These are phyloP conservation scores for Acropternis orthonyx DNA, from an alignment of 2,797 vertebrate genomes.

Conservation along the genomic window DNA sequence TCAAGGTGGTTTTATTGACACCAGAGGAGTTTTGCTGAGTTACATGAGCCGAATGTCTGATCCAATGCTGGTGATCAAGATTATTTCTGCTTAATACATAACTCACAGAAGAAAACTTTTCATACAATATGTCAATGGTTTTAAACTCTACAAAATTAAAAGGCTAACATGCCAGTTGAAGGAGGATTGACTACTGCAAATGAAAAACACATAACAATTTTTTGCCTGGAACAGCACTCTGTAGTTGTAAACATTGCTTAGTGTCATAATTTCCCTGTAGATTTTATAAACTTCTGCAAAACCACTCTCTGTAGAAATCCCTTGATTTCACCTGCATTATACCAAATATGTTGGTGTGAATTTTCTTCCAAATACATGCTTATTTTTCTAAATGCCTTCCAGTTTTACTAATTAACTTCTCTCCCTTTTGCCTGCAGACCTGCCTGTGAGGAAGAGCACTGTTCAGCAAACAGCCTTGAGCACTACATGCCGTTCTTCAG, in stretches of 20 bases:
- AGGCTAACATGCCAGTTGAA: not conserved
- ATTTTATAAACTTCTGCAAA: constrained; percentile 4
- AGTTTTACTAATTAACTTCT: constrained; percentile 26
- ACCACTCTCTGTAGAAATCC: not conserved
- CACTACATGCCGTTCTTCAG: not conserved
- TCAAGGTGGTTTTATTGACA: constrained; percentile 35
- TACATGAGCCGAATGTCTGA: constrained; percentile 25
- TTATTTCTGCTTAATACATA: not conserved
- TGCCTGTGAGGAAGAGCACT: not conserved
- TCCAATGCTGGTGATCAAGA: not conserved
- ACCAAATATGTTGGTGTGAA: not conserved
- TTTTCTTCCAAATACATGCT: not conserved
- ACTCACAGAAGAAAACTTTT: not conserved
- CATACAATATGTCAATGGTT: not conserved
- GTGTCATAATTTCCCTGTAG: not conserved
- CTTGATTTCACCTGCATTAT: not conserved
- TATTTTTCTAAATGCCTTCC: not conserved
- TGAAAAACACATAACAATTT: not conserved
- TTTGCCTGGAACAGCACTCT: not conserved
- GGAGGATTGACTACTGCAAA: not conserved
- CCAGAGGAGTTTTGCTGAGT: constrained; percentile 8
- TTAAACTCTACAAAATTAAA: not conserved
- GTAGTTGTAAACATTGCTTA: not conserved
- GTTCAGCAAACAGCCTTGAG: constrained; percentile 15
- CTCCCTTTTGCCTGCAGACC: not conserved